Evolutionary conservation across 2,888 invertebrate genomes (phyloP).

Genomic region (Hemaris fuciformis): DNA sequence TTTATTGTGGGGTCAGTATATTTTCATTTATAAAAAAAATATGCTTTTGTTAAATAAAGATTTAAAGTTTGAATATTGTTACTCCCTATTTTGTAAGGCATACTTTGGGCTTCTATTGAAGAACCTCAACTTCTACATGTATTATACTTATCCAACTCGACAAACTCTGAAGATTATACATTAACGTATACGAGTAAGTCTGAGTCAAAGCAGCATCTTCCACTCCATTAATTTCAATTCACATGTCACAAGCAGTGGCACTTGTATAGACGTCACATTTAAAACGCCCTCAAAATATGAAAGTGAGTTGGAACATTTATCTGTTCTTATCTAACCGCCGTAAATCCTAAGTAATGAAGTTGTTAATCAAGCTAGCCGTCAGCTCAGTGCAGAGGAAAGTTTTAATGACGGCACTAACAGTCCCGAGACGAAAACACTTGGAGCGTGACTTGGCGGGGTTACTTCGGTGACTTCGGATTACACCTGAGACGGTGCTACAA

Average conservation of each 20-base stretch:
- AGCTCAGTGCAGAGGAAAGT: slow-evolving; percentile 8
- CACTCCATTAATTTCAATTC: background rate
- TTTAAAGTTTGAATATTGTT: no score
- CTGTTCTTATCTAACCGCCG: slow-evolving; percentile 24
- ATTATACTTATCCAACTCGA: background rate
- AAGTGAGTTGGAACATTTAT: background rate
- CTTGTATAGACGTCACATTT: background rate
- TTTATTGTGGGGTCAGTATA: no score
- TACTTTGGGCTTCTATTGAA: no score
- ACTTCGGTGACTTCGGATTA: background rate
- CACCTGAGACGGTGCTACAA: background rate
- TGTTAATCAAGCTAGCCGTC: slow-evolving; percentile 35
- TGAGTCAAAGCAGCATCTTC: background rate
- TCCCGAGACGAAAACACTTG: background rate
- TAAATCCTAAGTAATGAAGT: slow-evolving; percentile 45
- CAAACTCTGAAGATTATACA: background rate
- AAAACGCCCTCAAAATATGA: background rate
- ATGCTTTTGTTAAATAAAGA: no score
- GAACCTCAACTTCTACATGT: no score
- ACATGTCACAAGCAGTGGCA: background rate
- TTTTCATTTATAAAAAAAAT: no score
- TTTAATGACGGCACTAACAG: slow-evolving; percentile 12
- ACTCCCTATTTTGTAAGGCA: no score
- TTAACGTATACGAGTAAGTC: no score
- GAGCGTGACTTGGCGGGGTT: background rate